Evolutionary conservation across 2,113 vertebrate species (phyloP).

Genomic region (Grallaria varia): DNA sequence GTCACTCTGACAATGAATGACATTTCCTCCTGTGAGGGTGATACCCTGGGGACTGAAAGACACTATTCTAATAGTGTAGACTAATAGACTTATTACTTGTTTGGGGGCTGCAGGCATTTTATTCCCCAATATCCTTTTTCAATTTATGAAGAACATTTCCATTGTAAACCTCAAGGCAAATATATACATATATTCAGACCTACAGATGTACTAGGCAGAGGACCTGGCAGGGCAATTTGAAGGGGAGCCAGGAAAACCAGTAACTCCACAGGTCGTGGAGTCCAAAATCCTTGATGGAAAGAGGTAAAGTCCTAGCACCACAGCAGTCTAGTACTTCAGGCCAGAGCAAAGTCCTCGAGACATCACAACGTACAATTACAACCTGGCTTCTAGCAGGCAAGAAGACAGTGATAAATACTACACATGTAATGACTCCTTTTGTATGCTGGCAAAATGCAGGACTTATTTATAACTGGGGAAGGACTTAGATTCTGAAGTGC

Average conservation of each 20-base stretch:
- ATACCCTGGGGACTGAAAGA: neutral
- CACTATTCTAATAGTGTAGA: neutral
- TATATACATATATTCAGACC: neutral
- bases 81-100: neutral
- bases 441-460: neutral
- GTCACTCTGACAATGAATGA: neutral
- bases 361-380: neutral
- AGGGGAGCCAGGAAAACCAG: neutral
- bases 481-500: neutral
- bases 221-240: neutral
- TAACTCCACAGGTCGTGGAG: neutral
- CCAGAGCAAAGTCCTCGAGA: neutral
- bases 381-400: neutral
- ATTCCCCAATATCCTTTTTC: neutral
- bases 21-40: neutral
- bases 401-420: neutral
- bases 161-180: neutral
- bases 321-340: neutral
- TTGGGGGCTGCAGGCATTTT: neutral
- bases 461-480: neutral
- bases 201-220: neutral
- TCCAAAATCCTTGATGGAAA: neutral
- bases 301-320: neutral
- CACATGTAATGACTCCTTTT: neutral
- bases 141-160: neutral